Base-by-base conservation (phyloP, 1,140 invertebrate species). In the Samia ricini region DNA sequence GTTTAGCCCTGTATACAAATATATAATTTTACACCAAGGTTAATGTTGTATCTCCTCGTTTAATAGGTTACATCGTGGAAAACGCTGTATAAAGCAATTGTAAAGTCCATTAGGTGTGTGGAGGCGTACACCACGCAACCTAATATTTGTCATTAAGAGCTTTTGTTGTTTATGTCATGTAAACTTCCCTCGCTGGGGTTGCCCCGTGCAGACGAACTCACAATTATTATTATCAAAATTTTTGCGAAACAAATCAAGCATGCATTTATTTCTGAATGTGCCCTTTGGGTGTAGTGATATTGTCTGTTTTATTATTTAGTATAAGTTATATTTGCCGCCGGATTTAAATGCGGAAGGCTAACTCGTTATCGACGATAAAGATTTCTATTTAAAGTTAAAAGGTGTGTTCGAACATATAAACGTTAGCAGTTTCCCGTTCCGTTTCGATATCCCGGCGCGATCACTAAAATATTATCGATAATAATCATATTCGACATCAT, bases 81-180 rank as follows among this genome's bases (percentile, higher is more conserved):
- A 64, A 75, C 69, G 75, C 67, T 56, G 68, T 72, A 73, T 73
- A 72, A 72, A 74, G 74, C 82, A 85, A 84, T 85, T 80, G 77
- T 81, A 66, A 81, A 84, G 72, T 81, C 85, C 83, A 88, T 88
- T 88, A 81, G 71, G 72, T 71, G 68, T 22, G 69, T 58, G 70
- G 72, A 78, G 77, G 74, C 79, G 76, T 76, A 68, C 73, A 69
- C 24, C 68, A 66, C 58, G 63, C 71, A 65, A 63, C 70, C 80
- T 87, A 83, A 87, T 85, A 87, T 84, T 80, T 79, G 81, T 83
- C 82, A 82, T 87, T 87, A 87, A 69, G 66, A 70, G 77, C 76
- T 79, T 82, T 84, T 82, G 80, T 81, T 84, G 74, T 75, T 80
- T 62, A 52, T 69, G 71, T 76, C 29, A 55, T 75, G 74, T 76